Percentiles rank a stretch among this genome's conserved stretches.
These are phyloP conservation scores for Uria aalge DNA, from an alignment of 2,113 vertebrate species.

Conservation along the genomic window DNA sequence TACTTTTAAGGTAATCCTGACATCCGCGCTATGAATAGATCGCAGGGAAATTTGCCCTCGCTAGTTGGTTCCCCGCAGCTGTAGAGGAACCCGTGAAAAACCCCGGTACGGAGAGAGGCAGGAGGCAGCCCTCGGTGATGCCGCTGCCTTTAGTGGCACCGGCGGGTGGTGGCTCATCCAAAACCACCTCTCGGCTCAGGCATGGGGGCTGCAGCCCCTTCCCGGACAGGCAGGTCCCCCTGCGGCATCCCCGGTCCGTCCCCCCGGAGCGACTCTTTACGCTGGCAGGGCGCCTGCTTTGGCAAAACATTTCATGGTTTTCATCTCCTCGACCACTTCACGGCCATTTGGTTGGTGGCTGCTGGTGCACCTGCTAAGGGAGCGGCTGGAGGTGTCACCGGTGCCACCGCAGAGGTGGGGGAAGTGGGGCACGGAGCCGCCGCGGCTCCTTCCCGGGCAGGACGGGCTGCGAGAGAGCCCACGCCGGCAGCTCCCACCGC, in stretches of 20 bases:
- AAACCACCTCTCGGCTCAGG: background rate
- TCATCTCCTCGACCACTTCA: background rate
- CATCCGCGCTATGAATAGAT: conserved; percentile 2
- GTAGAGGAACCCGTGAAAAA: background rate
- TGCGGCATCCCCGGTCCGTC: rapidly evolving
- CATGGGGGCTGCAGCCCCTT: background rate
- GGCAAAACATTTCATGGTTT: background rate
- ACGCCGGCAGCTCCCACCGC: background rate
- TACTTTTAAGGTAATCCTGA: conserved; percentile 41
- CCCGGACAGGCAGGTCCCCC: background rate
- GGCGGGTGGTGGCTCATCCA: background rate
- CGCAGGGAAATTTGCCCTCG: background rate
- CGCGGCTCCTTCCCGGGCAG: background rate
- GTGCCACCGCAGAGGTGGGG: background rate
- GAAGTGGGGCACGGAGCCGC: background rate
- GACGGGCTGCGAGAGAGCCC: background rate
- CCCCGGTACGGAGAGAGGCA: rapidly evolving
- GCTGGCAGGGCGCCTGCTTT: background rate
- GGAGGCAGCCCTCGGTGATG: background rate
- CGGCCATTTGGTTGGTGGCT: background rate
- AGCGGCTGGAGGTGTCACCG: background rate
- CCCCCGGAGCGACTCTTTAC: rapidly evolving
- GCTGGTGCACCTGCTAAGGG: background rate
- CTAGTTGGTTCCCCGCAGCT: background rate
- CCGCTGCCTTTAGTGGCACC: background rate